Conservation (phyloP, 2,888 invertebrate species). For the Caenorhabditis doughertyi region DNA sequence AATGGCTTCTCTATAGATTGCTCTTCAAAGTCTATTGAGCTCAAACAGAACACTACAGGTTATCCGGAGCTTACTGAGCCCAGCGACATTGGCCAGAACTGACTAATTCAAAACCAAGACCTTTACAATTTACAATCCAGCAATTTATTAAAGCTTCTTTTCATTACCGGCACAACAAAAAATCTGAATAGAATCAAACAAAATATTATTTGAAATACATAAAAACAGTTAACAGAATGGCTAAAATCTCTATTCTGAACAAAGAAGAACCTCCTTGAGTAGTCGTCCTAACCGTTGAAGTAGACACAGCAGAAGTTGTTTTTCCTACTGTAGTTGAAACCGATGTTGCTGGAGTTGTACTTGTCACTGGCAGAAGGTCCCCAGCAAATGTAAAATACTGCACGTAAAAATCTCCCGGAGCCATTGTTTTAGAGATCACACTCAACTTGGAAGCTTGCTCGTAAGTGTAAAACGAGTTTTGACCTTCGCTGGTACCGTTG, state of each 20-base stretch:
- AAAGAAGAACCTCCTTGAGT: not conserved
- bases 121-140: too few species aligned
- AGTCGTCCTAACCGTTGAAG: not conserved
- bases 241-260: not conserved
- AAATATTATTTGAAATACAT: not conserved
- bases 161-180: too few species aligned
- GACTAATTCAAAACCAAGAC: too few species aligned
- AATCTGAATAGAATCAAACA: not conserved
- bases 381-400: constrained; percentile 5
- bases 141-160: too few species aligned
- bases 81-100: too few species aligned
- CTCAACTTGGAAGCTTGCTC: not conserved
- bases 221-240: not conserved
- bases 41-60: too few species aligned
- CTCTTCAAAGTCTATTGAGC: too few species aligned
- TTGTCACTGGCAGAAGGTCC: not conserved
- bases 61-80: too few species aligned
- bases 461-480: not conserved
- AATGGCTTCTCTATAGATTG: too few species aligned
- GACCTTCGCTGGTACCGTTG: not conserved
- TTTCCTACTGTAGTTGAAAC: not conserved
- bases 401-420: not conserved
- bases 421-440: not conserved
- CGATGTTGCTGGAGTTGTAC: not conserved
- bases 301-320: not conserved